Evolutionary conservation across 2,113 vertebrate genomes (phyloP), one percentile per base, ranked within the genome.

Genomic region (Xiphias gladius): DNA sequence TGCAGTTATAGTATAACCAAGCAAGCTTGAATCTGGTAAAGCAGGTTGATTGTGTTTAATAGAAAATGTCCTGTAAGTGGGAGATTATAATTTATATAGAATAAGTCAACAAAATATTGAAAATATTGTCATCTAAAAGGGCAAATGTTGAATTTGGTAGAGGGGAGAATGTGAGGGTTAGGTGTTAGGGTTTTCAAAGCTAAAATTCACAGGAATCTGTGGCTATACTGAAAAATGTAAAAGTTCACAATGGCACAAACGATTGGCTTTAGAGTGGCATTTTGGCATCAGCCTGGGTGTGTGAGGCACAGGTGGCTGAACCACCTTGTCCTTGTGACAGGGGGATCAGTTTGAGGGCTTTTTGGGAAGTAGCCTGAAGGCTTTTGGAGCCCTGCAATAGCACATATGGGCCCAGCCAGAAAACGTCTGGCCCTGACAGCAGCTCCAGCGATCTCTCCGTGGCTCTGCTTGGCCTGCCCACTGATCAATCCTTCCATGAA

Each of bases 381-480:
- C 73, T 86, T 79, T 76, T 86, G 86, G 84, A 91, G 58, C 78
- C 86, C 75, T 75, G 10, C 43, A 65, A 88, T 85, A 86, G 87
- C 84, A 82, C 90, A 92, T 90, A 94, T 90, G 89, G 89, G 61
- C 57, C 39, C 65, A 52, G 87, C 86, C 81, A 86, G 58, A 50
- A 91, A 86, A 88, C 46, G 82, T 86, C 83, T 92, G 91, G 92
- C 69, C 79, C 62, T 61, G 69, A 76, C 79, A 85, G 48, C 39
- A 37, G 84, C 71, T 79, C 76, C 65, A 75, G 24, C 39, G 5
- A 73, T 84, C 74, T 58, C 41, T 81, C 67, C 68, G 26, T 41
- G 61, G 66, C 65, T 84, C 46, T 55, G 66, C 69, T 66, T 83
- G 77, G 79, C 80, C 78, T 30, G 71, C 48, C 52, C 61, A 35